These are phyloP conservation scores for Drosophila mayri DNA, from an alignment of 1,140 invertebrate genomes.

Conservation along the genomic window DNA sequence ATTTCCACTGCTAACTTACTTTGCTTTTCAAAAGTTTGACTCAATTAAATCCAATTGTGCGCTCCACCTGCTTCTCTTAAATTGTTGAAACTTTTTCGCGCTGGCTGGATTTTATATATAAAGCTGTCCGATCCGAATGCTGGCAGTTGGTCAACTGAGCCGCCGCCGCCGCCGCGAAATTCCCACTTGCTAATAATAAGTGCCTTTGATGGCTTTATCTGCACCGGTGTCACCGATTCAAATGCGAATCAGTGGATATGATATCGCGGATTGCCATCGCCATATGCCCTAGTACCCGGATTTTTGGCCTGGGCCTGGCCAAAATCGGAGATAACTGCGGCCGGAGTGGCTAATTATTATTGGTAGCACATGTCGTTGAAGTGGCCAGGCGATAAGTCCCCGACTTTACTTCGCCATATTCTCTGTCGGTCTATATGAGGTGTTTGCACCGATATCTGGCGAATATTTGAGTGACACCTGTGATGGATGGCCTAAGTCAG, in stretches of 20 bases:
- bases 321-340: slow-evolving; percentile 23
- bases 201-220: slow-evolving; percentile 48
- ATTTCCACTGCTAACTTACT: slow-evolving; percentile 39
- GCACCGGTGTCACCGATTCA: slow-evolving; percentile 33
- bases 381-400: slow-evolving; percentile 51
- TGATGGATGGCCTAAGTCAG: slow-evolving; percentile 28
- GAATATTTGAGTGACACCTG: slow-evolving; percentile 44
- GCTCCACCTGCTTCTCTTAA: slow-evolving; percentile 34
- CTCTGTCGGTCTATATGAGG: slow-evolving; percentile 1
- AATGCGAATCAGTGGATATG: slow-evolving; percentile 46
- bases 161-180: slow-evolving; percentile 4
- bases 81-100: slow-evolving; percentile 20
- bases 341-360: slow-evolving; percentile 69
- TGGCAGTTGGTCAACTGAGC: slow-evolving; percentile 37
- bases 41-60: slow-evolving; percentile 40
- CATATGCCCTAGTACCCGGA: neutral
- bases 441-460: slow-evolving; percentile 21
- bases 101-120: slow-evolving; percentile 24
- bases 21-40: slow-evolving; percentile 40
- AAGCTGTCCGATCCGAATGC: slow-evolving; percentile 38
- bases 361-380: slow-evolving; percentile 61
- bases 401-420: slow-evolving; percentile 21
- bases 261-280: slow-evolving; percentile 27
- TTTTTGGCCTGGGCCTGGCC: neutral
- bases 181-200: slow-evolving; percentile 31